These are phyloP conservation scores for Temnothorax curvispinosus DNA, from an alignment of 1,140 invertebrate species.

Conservation along the genomic window DNA sequence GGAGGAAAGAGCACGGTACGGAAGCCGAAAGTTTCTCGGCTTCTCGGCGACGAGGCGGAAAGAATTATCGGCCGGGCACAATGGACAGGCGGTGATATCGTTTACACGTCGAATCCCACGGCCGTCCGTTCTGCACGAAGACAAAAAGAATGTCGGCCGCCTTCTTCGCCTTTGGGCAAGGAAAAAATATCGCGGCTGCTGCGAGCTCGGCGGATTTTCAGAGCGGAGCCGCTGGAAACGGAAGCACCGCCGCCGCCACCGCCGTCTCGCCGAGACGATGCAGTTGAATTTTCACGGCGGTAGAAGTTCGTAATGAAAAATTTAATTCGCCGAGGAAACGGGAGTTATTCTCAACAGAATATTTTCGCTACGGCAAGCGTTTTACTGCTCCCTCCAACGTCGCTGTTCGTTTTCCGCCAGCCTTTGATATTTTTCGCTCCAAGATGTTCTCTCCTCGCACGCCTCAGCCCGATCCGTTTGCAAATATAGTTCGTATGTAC, in stretches of 20 bases:
- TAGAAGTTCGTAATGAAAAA: slow-evolving; percentile 53
- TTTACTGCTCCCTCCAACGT: background rate
- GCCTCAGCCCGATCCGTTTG: background rate
- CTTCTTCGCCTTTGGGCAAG: background rate
- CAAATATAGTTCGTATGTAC: slow-evolving; percentile 5
- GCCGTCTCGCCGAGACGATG: background rate
- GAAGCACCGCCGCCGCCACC: background rate
- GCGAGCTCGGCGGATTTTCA: slow-evolving; percentile 46
- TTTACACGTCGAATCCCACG: slow-evolving; percentile 80
- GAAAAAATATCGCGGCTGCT: slow-evolving; percentile 39
- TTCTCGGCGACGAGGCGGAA: slow-evolving; percentile 80
- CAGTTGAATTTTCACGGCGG: slow-evolving; percentile 41
- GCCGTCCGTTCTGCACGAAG: slow-evolving; percentile 61
- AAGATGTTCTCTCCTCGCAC: slow-evolving; percentile 8
- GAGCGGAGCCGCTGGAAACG: slow-evolving; percentile 7
- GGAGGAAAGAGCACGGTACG: slow-evolving; percentile 75
- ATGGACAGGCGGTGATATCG: slow-evolving; percentile 82
- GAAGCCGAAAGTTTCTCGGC: slow-evolving; percentile 80
- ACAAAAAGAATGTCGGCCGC: slow-evolving; percentile 51
- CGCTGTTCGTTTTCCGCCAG: background rate
- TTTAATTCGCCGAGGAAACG: slow-evolving; percentile 45
- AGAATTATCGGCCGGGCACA: slow-evolving; percentile 82
- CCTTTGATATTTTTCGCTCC: slow-evolving; percentile 35
- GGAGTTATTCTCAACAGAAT: slow-evolving; percentile 39
- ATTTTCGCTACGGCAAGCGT: slow-evolving; percentile 25